Base-by-base conservation (phyloP, 2,113 vertebrate genomes). In the Amblyopsis rosae region DNA sequence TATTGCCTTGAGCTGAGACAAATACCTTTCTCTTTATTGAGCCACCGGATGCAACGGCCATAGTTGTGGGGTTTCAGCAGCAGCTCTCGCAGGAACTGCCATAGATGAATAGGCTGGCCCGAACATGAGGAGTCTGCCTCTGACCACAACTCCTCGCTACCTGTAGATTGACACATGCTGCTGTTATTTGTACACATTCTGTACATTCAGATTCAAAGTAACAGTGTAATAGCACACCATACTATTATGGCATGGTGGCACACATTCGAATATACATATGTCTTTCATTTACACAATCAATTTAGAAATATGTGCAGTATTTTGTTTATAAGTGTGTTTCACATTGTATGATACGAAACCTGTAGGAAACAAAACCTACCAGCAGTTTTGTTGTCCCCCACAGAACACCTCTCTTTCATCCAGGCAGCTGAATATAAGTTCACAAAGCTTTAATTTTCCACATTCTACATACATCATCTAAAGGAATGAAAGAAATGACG, bases 11-110 rank as follows among this genome's bases (percentile, higher is more conserved):
- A 41, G 35, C 35, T 41, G 9, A 54, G 32, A 11, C 72, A 54
- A 16, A 75, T 73, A 98, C 98, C 98, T 91, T 98, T 99, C 63
- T 99, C 98, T 87, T 98, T 97, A 83, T 99, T 96, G 78, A 99
- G 95, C 97, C 97, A 99, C 78, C 97, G 95, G 80, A 99, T 99
- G 90, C 95, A 96, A 80, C 95, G 96, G 33, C 96, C 96, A 0
- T 98, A 98, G 89, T 87, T 96, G 91, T 97, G 95, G 0, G 97
- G 98, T 58, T 98, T 99, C 70, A 98, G 93, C 59, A 99, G 92
- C 46, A 99, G 95, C 82, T 99, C 97, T 60, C 94, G 92, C 75
- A 99, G 94, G 86, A 99, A 99, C 87, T 99, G 98, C 98, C 98
- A 99, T 26, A 99, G 93, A 86, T 99, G 98, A 70, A 99, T 99